Evolutionary conservation across 2,113 vertebrate species (phyloP).

Genomic region (Pelodiscus sinensis): DNA sequence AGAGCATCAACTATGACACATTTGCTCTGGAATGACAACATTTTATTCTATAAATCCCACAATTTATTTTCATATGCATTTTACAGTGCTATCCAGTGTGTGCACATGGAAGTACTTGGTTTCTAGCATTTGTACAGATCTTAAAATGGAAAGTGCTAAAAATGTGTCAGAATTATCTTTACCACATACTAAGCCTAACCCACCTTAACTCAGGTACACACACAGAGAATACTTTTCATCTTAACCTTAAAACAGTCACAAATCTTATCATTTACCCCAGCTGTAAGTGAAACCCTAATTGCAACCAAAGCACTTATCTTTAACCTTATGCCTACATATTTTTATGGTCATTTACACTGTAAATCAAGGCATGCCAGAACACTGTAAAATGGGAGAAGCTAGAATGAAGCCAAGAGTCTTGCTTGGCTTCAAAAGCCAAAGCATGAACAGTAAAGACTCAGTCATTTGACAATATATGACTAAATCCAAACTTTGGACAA

Average conservation of each 20-base stretch:
- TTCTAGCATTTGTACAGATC: background rate
- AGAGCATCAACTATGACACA: background rate
- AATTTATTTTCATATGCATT: background rate
- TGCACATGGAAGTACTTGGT: background rate
- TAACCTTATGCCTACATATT: conserved; percentile 41
- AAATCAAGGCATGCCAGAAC: background rate
- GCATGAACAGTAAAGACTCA: background rate
- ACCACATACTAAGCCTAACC: background rate
- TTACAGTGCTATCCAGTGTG: background rate
- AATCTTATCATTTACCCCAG: background rate
- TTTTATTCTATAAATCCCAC: background rate
- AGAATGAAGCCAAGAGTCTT: conserved; percentile 7
- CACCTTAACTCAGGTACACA: background rate
- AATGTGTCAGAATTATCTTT: background rate
- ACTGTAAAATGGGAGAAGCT: background rate
- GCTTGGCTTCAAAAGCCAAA: conserved; percentile 38
- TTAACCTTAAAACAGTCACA: conserved; percentile 10
- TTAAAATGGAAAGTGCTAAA: background rate
- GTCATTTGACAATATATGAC: conserved; percentile 20
- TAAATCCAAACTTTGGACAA: background rate
- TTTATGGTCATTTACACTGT: background rate
- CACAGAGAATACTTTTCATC: background rate
- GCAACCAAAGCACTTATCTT: conserved; percentile 36
- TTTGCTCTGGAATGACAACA: background rate
- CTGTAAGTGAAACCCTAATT: conserved; percentile 15